Conservation (phyloP, 2,797 vertebrate species). For the Gambelia wislizenii region DNA sequence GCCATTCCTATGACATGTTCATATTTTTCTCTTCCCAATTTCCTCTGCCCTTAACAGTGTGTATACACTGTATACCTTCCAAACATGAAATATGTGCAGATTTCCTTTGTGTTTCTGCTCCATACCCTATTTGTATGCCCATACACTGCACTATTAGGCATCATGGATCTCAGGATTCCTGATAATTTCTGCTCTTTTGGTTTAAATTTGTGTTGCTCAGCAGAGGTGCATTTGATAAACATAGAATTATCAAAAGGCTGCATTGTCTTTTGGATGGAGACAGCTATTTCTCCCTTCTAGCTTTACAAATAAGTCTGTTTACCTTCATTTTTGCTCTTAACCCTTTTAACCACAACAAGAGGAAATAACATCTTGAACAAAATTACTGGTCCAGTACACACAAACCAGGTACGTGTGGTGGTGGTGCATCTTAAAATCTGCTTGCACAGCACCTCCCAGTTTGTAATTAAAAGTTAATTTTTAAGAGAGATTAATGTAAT, state of each 20-base stretch:
- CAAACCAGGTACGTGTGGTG: neutral
- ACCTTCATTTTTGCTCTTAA: neutral
- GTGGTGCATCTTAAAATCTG: neutral
- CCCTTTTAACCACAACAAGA: neutral
- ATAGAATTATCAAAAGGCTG: neutral
- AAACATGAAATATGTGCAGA: neutral
- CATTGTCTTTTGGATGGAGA: neutral
- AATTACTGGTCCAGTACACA: neutral
- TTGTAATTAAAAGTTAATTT: neutral
- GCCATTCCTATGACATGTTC: neutral
- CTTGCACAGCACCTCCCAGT: neutral
- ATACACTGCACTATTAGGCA: neutral
- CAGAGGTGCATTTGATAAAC: neutral
- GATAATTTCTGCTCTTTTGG: neutral
- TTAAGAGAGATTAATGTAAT: neutral
- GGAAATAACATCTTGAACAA: neutral
- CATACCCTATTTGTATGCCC: neutral
- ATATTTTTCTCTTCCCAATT: neutral
- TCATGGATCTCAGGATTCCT: neutral
- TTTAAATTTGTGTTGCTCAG: neutral
- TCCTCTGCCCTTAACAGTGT: neutral
- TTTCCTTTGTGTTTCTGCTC: neutral
- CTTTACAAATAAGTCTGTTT: neutral
- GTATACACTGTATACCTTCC: neutral
- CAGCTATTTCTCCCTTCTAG: neutral